phyloP scores from a whole-genome alignment of 2,888 invertebrate species.

The Melipona bicolor region DNA sequence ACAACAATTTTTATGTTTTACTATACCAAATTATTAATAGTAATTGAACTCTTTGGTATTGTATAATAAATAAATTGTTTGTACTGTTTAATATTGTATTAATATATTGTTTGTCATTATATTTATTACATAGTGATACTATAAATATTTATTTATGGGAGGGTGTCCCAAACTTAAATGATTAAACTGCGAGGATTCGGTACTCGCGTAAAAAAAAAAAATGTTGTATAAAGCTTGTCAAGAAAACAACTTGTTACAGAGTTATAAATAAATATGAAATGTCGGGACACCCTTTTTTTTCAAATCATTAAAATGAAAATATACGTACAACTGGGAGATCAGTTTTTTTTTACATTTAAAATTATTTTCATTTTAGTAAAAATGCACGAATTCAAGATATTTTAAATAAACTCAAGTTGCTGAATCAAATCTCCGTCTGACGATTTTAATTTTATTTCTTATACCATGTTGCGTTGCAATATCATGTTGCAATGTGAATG shows the following conservation, averaged over 20 bases:
- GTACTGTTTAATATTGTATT: background rate
- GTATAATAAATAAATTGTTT: background rate
- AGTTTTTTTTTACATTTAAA: background rate
- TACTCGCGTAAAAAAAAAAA: no score
- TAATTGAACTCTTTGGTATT: background rate
- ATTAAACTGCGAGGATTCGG: no score
- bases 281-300: background rate
- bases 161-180: no score
- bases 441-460: background rate
- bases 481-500: background rate
- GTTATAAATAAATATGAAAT: no score
- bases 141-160: background rate
- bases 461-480: background rate
- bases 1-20: background rate
- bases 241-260: no score
- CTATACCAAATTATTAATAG: background rate
- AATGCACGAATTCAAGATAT: background rate
- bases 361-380: background rate
- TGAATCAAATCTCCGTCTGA: background rate
- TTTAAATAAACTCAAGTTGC: background rate
- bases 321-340: background rate
- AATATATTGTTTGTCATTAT: background rate
- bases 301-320: background rate
- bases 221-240: no score
- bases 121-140: background rate